Percentiles rank a stretch among this genome's conserved stretches.
Evolutionary conservation across 2,113 vertebrate genomes (phyloP).

Genomic region (Mobula hypostoma): DNA sequence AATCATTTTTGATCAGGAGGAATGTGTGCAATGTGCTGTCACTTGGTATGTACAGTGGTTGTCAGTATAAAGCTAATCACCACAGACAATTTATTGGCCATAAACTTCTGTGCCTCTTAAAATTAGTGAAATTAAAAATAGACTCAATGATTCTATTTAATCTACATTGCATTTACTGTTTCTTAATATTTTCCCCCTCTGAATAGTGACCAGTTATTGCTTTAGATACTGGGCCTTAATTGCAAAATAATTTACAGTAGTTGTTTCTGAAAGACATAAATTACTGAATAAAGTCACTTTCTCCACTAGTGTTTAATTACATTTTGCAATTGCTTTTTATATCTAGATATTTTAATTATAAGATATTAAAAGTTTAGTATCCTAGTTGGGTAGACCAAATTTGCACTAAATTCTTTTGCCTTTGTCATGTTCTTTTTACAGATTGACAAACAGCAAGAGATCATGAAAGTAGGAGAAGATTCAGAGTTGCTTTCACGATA

Average conservation of each 20-base stretch:
- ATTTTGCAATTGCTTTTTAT: background rate
- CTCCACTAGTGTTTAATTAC: background rate
- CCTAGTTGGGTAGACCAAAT: background rate
- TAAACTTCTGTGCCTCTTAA: background rate
- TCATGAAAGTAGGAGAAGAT: conserved; percentile 61
- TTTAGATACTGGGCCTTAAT: background rate
- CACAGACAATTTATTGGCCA: background rate
- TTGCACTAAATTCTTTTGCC: conserved; percentile 42
- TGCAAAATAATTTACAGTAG: background rate
- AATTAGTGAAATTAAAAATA: background rate
- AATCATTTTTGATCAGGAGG: background rate
- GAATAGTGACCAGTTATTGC: background rate
- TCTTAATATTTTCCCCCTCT: background rate
- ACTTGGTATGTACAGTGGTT: background rate
- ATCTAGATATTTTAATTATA: no score
- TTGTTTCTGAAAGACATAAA: background rate
- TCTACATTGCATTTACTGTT: background rate
- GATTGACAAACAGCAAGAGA: conserved; percentile 69
- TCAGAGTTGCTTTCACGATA: conserved; percentile 58
- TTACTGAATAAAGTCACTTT: background rate
- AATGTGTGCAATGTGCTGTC: background rate
- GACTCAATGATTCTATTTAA: background rate
- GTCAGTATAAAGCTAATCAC: background rate
- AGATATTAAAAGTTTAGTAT: no score
- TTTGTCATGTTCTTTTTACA: conserved; percentile 43